phyloP scores from a whole-genome alignment of 2,113 vertebrate species.

The Passer domesticus region DNA sequence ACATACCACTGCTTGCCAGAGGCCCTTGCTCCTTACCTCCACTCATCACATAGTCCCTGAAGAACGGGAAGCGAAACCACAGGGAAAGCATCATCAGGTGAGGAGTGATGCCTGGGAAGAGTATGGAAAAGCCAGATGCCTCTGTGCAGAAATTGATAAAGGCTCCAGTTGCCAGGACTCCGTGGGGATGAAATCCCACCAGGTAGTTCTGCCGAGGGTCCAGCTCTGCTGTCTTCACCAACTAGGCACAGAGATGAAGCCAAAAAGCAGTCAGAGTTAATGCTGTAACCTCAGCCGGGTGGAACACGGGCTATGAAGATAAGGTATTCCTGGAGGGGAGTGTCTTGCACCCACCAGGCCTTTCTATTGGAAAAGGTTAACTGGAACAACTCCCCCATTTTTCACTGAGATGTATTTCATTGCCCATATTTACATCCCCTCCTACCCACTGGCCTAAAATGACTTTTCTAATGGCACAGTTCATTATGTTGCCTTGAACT shows the following conservation, averaged over 20 bases:
- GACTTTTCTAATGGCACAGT: background rate
- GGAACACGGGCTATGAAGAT: background rate
- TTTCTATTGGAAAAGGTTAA: background rate
- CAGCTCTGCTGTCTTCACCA: slow-evolving; percentile 88
- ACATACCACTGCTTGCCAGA: background rate
- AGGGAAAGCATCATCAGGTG: slow-evolving; percentile 87
- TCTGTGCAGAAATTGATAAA: slow-evolving; percentile 89
- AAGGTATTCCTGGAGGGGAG: background rate
- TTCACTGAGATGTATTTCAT: background rate
- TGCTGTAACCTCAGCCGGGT: background rate
- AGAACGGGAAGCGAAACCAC: slow-evolving; percentile 89
- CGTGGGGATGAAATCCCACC: slow-evolving; percentile 90
- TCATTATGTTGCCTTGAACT: background rate
- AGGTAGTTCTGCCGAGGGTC: slow-evolving; percentile 89
- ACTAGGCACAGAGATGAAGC: slow-evolving; percentile 61
- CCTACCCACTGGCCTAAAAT: background rate
- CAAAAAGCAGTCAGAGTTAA: background rate
- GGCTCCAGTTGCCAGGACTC: slow-evolving; percentile 85
- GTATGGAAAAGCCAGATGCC: slow-evolving; percentile 76
- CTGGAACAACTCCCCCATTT: background rate
- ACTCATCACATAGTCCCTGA: slow-evolving; percentile 89
- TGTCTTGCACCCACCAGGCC: fast-evolving
- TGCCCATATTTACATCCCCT: background rate
- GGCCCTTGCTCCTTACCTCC: slow-evolving; percentile 74
- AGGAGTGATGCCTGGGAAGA: slow-evolving; percentile 83